Base-by-base conservation (phyloP, 1,140 invertebrate species). In the Limonius californicus region DNA sequence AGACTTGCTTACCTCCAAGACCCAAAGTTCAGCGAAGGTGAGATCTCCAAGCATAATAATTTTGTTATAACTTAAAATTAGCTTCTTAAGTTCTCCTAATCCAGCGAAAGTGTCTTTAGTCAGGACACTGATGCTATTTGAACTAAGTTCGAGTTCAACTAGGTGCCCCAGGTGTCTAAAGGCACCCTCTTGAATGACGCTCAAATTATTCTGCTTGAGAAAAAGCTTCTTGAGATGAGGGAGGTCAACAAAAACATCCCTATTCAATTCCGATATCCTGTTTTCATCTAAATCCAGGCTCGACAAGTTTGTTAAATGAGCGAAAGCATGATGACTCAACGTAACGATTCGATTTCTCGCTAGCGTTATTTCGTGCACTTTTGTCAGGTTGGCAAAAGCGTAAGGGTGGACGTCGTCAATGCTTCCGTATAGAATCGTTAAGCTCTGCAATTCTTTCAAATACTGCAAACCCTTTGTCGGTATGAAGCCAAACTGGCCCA, bases 1-100 rank as follows among this genome's bases (percentile, higher is more conserved):
- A 57, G 12, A 21, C 11, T 16, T 42, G 62, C 68, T 73, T 54
- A 73, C 82, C 43, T 77, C 71, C 0, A 88, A 72, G 69, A 76
- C 85, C 84, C 71, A 85, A 70, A 91, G 78, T 69, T 92, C 89
- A 0, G 84, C 81, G 74, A 94, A 93, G 7, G 79, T 83, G 21
- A 80, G 70, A 27, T 85, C 83, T 0, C 82, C 83, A 12, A 88
- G 74, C 71, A 82, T 82, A 1, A 77, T 75, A 32, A 88, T 79
- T 11, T 73, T 66, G 73, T 88, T 88, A 45, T 73, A 73, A n/a
- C 79, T 77, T 15, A 88, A 70, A 62, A 84, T 79, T 1, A 87
- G 72, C 12, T 78, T 73, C 32, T 75, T 73, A 19, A 88, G 69
- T 23, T 73, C 77, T 39, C 75, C 73, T 54, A 87, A 71, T 50